Evolutionary conservation across 2,797 vertebrate genomes (phyloP), one percentile per base, ranked within the genome.

Genomic region (Antrozous pallidus): DNA sequence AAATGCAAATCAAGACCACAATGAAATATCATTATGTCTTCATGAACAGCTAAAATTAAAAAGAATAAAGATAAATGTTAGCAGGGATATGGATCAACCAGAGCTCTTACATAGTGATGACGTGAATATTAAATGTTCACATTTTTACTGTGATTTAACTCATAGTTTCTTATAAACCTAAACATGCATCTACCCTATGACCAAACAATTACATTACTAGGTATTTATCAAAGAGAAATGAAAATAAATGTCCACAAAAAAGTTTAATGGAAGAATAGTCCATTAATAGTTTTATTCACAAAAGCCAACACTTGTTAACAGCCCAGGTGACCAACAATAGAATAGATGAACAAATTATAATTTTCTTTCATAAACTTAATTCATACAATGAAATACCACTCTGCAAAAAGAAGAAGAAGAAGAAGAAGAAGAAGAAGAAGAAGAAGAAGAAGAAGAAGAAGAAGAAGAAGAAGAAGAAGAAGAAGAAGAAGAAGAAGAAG

Each of bases 1-100:
- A 90, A 87, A 87, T 56, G 47, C 63, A 91, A 87, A 83, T 83
- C 54, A 87, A 93, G 87, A 58, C 58, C 36, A 86, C 33, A 45
- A 65, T 65, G 10, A 38, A 26, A 56, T 77, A 78, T 69, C 20
- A 73, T 74, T 61, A 58, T 58, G 14, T 28, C 56, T 28, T 58
- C 12, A 28, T 58, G 12, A 58, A 58, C 6, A 58, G 56, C 56
- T 58, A 58, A 58, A 58, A 58, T 58, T 31, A 47, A 61, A 75
- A 56, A 38, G n/a, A 87, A 83, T 78, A 77, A 91, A 87, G 69
- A 54, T n/a, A 82, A 93, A 54, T 73, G 28, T 75, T 67, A 70
- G 6, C 31, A 54, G 65, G 56, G 20, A n/a, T 38, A 74, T 63
- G 42, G 67, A 80, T 24, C 49, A 71, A 56, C 14, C 71, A 42